Conservation (phyloP, 2,888 invertebrate species). For the Sisyra terminalis region DNA sequence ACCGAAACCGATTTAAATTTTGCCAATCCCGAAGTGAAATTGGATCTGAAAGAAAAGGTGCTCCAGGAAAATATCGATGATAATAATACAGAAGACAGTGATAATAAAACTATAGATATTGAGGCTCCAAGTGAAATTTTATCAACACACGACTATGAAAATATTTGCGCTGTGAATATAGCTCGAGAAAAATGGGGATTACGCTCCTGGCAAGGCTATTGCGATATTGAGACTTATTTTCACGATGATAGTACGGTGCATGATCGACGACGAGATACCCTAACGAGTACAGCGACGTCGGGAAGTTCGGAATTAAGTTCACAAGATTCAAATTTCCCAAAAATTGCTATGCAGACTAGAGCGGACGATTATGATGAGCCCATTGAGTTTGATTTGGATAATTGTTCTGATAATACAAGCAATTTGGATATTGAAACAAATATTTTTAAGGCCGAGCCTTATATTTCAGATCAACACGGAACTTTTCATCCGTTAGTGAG, state of each 20-base stretch:
- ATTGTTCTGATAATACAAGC: conserved; percentile 15
- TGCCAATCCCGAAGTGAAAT: too few species aligned
- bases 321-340: conserved; percentile 28
- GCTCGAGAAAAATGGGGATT: conserved; percentile 46
- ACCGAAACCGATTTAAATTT: conserved; percentile 26
- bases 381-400: conserved; percentile 29
- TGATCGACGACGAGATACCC: conserved; percentile 30
- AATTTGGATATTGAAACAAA: conserved; percentile 17
- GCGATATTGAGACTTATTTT: conserved; percentile 43
- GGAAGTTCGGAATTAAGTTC: conserved; percentile 38
- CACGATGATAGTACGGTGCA: conserved; percentile 44
- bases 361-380: conserved; percentile 36
- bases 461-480: conserved; percentile 33
- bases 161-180: conserved; percentile 45
- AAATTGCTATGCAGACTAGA: conserved; percentile 11
- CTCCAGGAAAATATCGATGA: background rate
- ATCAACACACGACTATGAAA: conserved; percentile 48
- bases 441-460: conserved; percentile 37
- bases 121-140: conserved; percentile 32
- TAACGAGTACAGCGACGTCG: too few species aligned
- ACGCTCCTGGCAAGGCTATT: conserved; percentile 46
- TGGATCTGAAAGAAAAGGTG: background rate
- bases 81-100: background rate
- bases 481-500: conserved; percentile 29
- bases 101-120: background rate